phyloP scores from a whole-genome alignment of 2,797 vertebrate species.

The Pangasius mekongensis region DNA sequence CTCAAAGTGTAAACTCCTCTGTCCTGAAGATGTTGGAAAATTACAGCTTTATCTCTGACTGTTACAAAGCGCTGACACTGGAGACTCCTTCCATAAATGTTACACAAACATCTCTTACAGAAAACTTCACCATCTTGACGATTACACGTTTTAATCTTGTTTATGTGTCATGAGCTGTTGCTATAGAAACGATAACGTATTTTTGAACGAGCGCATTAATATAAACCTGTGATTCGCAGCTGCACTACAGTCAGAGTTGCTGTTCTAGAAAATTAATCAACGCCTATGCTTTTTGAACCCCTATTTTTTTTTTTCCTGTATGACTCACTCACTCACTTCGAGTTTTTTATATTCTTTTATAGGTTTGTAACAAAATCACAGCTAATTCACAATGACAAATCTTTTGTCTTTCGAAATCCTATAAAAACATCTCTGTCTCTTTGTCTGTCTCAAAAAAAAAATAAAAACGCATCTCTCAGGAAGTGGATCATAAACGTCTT shows the following conservation, averaged over 20 bases:
- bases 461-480: not conserved
- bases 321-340: not conserved
- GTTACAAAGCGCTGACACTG: not conserved
- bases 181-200: not conserved
- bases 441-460: not conserved
- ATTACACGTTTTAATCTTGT: not conserved
- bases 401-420: not conserved
- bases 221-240: not conserved
- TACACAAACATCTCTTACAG: not conserved
- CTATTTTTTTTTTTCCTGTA: not conserved
- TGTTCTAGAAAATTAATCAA: not conserved
- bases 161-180: not conserved
- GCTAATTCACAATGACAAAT: not conserved
- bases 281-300: not conserved
- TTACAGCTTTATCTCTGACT: not conserved
- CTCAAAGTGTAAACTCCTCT: not conserved
- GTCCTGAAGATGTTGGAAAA: not conserved
- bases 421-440: not conserved
- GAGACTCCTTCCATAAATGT: not conserved
- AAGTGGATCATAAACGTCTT: slow-evolving; percentile 13
- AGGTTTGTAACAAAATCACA: not conserved
- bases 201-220: not conserved
- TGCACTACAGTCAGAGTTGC: not conserved
- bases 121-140: not conserved
- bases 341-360: not conserved